Base-by-base conservation (phyloP, 2,797 vertebrate species). In the Delichon dasypus region DNA sequence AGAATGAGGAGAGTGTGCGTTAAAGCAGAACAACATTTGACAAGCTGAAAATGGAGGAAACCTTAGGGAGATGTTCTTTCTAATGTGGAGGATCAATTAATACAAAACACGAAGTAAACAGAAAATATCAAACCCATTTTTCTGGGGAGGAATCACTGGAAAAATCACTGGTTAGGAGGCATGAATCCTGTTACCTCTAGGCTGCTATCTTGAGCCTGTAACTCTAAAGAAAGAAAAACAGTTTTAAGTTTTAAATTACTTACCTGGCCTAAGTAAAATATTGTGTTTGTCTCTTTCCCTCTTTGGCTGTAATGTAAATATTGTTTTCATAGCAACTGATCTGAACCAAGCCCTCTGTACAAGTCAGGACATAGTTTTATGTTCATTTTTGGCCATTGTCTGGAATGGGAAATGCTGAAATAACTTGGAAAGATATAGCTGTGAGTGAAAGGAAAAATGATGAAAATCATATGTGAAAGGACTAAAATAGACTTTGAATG, bases 31-130 rank as follows among this genome's bases (percentile, higher is more conserved):
- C 51, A n/a, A 48, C 3, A 0, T 80, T 42, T 95, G 93, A 93
- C 90, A 92, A 71, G 82, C 29, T 93, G 92, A 91, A 94, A 95
- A 95, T 80, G 44, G 58, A 92, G 29, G 22, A 87, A 93, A 66
- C 48, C 47, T 55, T 80, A 27, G 21, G 34, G n/a, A 25, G 26
- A 62, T 65, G 16, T 76, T 92, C 42, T 76, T 86, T 66, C 30
- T 72, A 66, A 85, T 38, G 40, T 62, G 54, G 45, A 76, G 29
- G 47, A 70, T 91, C 67, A 66, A 48, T 95, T 95, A 73, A 83
- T 84, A 60, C 51, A 81, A 75, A 92, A 8, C 3, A 16, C 38
- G 34, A 12, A 73, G 12, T 40, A 91, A 91, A 83, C 30, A 77
- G 57, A 60, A 89, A 40, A 44, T 64, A 55, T 34, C 34, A 61